A percentile compares a stretch with the other conserved stretches of the same genome.
These are phyloP conservation scores for Myzus persicae DNA, from an alignment of 1,140 invertebrate genomes.

Conservation along the genomic window DNA sequence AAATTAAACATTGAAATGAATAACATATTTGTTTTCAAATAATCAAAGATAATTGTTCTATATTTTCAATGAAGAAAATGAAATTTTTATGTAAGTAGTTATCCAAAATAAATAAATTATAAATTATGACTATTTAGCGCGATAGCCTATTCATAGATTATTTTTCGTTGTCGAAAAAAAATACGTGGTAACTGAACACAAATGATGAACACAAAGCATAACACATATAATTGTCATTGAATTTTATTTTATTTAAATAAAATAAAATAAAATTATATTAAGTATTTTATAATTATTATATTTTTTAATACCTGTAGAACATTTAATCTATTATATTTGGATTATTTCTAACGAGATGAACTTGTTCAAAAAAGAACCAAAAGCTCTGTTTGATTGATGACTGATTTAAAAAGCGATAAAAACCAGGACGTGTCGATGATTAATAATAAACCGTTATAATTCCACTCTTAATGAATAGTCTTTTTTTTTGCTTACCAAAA, in stretches of 20 bases:
- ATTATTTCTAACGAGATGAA: constrained; percentile 53
- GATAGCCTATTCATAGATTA: too few species aligned
- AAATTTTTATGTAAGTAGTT: background rate
- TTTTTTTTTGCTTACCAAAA: constrained; percentile 53
- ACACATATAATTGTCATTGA: background rate
- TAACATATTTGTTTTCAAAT: background rate
- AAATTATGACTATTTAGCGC: too few species aligned
- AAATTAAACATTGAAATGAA: background rate
- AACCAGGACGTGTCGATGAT: constrained; percentile 51
- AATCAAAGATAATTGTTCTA: background rate
- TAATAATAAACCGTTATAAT: constrained; percentile 58
- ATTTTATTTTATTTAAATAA: background rate
- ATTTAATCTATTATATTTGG: constrained; percentile 33
- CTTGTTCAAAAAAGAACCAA: constrained; percentile 36
- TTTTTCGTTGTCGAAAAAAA: background rate
- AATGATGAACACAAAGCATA: background rate
- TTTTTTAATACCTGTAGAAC: constrained; percentile 48
- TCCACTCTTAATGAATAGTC: constrained; percentile 53
- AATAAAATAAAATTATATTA: background rate
- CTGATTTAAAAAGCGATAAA: constrained; percentile 55
- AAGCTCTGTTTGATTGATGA: constrained; percentile 56
- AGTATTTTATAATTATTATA: constrained; percentile 41
- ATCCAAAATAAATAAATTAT: background rate
- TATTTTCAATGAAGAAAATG: background rate
- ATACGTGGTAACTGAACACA: background rate